Base-by-base conservation (phyloP, 2,888 invertebrate genomes). In the Diaphora mendica region DNA sequence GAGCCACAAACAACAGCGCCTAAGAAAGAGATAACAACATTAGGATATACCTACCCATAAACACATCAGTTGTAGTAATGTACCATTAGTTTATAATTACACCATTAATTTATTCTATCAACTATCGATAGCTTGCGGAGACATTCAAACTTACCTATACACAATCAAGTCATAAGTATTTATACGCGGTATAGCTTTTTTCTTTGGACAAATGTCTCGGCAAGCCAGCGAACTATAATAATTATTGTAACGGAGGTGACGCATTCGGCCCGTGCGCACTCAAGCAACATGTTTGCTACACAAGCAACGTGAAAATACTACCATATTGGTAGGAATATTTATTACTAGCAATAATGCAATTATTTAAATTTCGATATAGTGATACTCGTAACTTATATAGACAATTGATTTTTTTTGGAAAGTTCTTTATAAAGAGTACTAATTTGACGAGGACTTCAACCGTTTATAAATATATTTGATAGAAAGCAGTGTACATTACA, bases 21-120 rank as follows among this genome's bases (percentile, higher is more conserved):
- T 95, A 95, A 94, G 94, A 95, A 95, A 95, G 95, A 95, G 95
- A 92, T 95, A 95, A 95, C 95, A 95, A 95, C 91, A 88, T 91
- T 92, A 93, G 90, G 91, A 93, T 93, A 91, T 92, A 94, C 92
- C 93, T 92, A 94, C 92, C 93, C 90, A 93, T 91, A 92, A 91
- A 93, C 90, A 93, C 90, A 92, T 88, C 88, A 91, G 89, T 91
- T 92, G 89, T 82, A 80, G 83, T 81, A 79, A 89, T 91, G 89
- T 90, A 91, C 85, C 85, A 83, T 77, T 88, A 89, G 86, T 89
- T 91, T 92, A 93, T 89, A 91, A 88, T 90, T 90, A 90, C 82
- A 88, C 88, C 83, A 89, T 84, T 87, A 76, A 74, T 80, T 84
- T 76, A 80, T 73, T 87, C 87, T 92, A 92, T 78, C 82, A 76